These are phyloP conservation scores for Pocillopora grandis DNA, from an alignment of 92 coral and sea anemone species.

Conservation along the genomic window DNA sequence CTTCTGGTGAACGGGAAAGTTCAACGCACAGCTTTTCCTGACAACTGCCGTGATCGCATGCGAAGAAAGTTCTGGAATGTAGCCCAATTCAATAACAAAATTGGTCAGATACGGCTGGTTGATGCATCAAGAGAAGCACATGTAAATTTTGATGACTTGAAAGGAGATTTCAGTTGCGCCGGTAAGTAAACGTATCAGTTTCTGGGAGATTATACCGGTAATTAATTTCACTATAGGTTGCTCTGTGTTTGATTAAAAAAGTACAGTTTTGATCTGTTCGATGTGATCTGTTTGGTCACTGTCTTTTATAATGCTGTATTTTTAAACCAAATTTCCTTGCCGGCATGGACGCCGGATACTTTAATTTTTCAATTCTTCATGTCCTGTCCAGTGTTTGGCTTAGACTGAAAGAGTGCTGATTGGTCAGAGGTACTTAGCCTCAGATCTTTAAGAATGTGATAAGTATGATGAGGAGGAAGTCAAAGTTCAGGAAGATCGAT, in stretches of 20 bases:
- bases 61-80: conserved; percentile 58
- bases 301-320: too few relatives aligned
- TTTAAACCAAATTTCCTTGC: too few relatives aligned
- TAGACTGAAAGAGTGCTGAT: too few relatives aligned
- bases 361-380: too few relatives aligned
- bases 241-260: background rate
- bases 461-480: too few relatives aligned
- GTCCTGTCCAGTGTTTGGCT: too few relatives aligned
- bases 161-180: conserved; percentile 59
- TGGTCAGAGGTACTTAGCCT: too few relatives aligned
- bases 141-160: conserved; percentile 68
- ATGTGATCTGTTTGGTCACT: too few relatives aligned
- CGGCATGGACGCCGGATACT: too few relatives aligned
- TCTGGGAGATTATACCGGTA: background rate
- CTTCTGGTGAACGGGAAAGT: conserved; percentile 55
- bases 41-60: conserved; percentile 61
- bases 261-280: too few relatives aligned
- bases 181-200: conserved; percentile 21
- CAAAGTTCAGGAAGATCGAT: too few relatives aligned
- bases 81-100: conserved; percentile 19
- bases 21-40: conserved; percentile 37
- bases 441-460: too few relatives aligned
- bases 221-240: background rate
- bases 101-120: conserved; percentile 59
- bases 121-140: conserved; percentile 66